A percentile compares a stretch with the other conserved stretches of the same genome.
phyloP scores from a whole-genome alignment of 2,888 invertebrate genomes.

The Temnothorax rugatulus region DNA sequence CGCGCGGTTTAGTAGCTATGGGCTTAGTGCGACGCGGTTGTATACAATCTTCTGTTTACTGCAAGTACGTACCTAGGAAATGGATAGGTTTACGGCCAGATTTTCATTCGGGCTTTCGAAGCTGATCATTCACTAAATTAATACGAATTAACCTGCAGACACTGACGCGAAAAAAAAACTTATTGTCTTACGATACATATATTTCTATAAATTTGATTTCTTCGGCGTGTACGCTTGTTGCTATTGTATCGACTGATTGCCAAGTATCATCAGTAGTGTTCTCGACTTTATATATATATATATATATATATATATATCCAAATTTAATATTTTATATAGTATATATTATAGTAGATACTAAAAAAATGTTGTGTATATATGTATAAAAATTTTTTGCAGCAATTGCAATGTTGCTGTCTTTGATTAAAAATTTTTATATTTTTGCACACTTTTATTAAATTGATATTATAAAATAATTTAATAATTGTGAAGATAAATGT shows the following conservation, averaged over 20 bases:
- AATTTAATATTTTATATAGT: neutral
- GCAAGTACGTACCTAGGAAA: constrained; percentile 69
- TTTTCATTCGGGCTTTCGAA: constrained; percentile 62
- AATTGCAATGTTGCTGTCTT: neutral
- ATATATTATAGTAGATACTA: neutral
- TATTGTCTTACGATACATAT: neutral
- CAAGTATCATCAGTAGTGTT: constrained; percentile 68
- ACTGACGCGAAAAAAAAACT: neutral
- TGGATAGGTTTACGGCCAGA: constrained; percentile 63
- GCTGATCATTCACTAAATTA: constrained; percentile 20
- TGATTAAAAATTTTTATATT: neutral
- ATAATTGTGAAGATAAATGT: neutral
- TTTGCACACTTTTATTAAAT: neutral
- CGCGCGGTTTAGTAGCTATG: constrained; percentile 79
- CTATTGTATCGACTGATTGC: constrained; percentile 68
- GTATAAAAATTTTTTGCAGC: neutral
- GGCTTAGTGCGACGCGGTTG: constrained; percentile 75
- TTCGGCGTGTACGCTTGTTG: neutral
- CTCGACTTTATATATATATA: neutral
- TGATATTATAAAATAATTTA: neutral
- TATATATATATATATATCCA: neutral
- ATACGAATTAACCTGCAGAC: constrained; percentile 52
- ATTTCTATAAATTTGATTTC: neutral
- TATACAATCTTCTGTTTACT: constrained; percentile 77
- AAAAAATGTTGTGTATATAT: neutral